Evolutionary conservation across 2,113 vertebrate genomes (phyloP).

Genomic region (Philantomba maxwellii): DNA sequence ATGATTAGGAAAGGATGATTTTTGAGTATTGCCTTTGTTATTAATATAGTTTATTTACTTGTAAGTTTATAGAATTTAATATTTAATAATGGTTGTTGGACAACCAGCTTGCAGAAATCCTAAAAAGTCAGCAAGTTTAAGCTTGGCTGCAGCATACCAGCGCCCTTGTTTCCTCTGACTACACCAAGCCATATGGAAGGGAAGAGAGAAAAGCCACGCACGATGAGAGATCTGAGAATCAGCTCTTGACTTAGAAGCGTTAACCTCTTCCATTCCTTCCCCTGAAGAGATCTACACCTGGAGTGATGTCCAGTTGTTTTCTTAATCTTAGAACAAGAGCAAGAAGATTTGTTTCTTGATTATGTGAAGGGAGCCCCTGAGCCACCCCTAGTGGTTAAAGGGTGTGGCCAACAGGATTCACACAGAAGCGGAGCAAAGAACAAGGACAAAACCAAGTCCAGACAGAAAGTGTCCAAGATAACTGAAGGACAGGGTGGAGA

Average conservation of each 20-base stretch:
- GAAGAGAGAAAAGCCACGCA: not conserved
- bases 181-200: not conserved
- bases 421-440: not conserved
- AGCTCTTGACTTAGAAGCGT: not conserved
- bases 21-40: slow-evolving; percentile 11
- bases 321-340: not conserved
- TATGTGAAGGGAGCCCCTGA: not conserved
- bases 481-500: not conserved
- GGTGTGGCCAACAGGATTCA: not conserved
- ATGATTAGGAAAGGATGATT: not conserved
- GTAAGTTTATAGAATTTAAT: not conserved
- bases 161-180: not conserved
- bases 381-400: not conserved
- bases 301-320: not conserved
- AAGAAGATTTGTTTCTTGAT: not conserved
- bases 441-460: not conserved
- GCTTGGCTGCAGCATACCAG: not conserved
- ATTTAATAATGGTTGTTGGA: not conserved
- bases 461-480: not conserved
- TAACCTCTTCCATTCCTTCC: not conserved
- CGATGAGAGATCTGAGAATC: not conserved
- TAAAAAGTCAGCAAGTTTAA: not conserved
- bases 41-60: not conserved
- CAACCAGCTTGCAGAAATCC: not conserved
- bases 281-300: not conserved